Evolutionary conservation across 2,797 vertebrate species (phyloP).

Genomic region (Lycodopsis pacificus): DNA sequence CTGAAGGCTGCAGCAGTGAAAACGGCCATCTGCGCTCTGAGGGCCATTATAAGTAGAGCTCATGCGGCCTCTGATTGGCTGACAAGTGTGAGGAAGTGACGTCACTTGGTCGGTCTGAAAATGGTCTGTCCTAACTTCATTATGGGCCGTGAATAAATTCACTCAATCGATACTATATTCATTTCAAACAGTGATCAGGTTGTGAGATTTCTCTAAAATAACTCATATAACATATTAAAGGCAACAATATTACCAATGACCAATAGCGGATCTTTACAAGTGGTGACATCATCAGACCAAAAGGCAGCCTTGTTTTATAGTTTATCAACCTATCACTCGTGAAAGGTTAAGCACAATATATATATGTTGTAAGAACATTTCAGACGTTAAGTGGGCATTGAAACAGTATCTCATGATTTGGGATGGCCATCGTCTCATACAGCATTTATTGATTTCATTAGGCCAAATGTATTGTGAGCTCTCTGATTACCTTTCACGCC

Average conservation of each 20-base stretch:
- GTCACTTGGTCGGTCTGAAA: slow-evolving; percentile 3
- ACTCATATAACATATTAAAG: neutral
- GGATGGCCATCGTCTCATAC: neutral
- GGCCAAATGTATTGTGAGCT: neutral
- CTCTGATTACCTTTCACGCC: neutral
- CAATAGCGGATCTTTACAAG: neutral
- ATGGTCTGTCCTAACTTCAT: slow-evolving; percentile 19
- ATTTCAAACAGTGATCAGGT: neutral
- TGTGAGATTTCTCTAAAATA: neutral
- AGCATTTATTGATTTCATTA: neutral
- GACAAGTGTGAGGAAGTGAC: slow-evolving; percentile 54
- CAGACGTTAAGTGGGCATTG: neutral
- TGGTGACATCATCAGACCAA: neutral
- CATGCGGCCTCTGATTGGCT: slow-evolving; percentile 67
- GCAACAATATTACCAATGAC: no score
- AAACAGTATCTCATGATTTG: neutral
- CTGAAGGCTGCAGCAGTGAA: slow-evolving; percentile 13
- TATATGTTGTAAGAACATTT: neutral
- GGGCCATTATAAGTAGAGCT: slow-evolving; percentile 30
- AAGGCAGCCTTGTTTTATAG: neutral
- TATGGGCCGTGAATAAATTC: neutral
- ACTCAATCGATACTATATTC: neutral
- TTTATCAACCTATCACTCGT: neutral
- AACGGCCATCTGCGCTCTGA: neutral
- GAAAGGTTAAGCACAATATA: neutral